Conservation (phyloP, 2,113 vertebrate species). For the Melierax canorus region DNA sequence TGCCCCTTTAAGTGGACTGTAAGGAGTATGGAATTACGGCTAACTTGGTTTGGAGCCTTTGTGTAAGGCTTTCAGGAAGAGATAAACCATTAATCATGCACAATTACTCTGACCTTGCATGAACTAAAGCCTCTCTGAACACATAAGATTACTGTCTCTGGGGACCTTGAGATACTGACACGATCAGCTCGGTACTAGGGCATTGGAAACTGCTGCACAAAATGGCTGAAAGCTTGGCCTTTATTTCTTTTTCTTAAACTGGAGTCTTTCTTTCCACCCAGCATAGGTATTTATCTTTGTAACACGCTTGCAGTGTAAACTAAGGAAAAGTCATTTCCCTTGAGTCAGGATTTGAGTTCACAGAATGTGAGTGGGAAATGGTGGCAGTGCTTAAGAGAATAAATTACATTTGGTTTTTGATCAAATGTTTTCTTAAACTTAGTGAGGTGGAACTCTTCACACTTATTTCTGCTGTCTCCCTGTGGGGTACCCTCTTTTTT, state of each 20-base stretch:
- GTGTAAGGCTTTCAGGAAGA: conserved; percentile 70
- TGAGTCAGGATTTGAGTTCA: background rate
- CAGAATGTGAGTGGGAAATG: accelerated
- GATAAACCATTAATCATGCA: conserved; percentile 73
- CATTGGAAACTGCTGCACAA: background rate
- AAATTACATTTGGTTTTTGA: background rate
- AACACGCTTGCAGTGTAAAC: background rate
- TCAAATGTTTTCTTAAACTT: background rate
- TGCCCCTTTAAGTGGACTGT: conserved; percentile 54
- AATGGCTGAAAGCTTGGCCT: background rate
- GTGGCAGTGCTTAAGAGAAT: background rate
- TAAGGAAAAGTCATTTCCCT: background rate
- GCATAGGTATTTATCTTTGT: background rate
- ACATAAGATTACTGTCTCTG: conserved; percentile 41
- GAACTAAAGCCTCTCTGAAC: conserved; percentile 66
- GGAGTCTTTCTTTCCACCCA: background rate
- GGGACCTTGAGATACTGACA: conserved; percentile 44
- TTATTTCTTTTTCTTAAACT: background rate
- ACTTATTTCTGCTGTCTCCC: background rate
- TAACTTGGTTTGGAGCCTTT: conserved; percentile 66
- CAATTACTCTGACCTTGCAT: conserved; percentile 74
- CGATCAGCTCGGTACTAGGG: background rate
- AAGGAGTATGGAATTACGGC: conserved; percentile 62
- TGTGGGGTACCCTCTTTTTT: background rate
- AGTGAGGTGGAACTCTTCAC: background rate